Evolutionary conservation across 2,113 vertebrate species (phyloP), one percentile per base, ranked within the genome.

Genomic region (Empidonax alnorum): DNA sequence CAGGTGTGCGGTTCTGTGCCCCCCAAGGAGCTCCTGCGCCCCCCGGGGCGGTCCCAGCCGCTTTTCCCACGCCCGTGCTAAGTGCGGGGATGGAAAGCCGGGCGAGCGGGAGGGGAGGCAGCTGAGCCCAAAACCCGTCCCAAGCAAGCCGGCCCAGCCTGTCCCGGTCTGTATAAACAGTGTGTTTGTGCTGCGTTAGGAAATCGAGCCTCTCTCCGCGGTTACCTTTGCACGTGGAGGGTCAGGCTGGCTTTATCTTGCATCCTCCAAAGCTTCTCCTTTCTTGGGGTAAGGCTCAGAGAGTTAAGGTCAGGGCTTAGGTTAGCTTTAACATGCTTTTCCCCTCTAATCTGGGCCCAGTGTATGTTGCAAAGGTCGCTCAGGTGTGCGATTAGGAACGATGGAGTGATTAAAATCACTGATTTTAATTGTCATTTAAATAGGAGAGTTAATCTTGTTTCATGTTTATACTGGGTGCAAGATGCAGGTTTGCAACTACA

Each of bases 251-350:
- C 76, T 88, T 79, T 78, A 81, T 27, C n/a, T 22, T 62, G 28
- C 62, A 72, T 5, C 47, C 49, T 76, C 31, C 79, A 30, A 47
- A 89, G 89, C 85, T 30, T 31, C 71, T 49, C 20, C 69, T 86
- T 87, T 61, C 77, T 56, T 84, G 87, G 59, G 78, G 28, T 53
- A 22, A 17, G 53, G 74, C 82, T 53, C 2, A 63, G 77, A 15
- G 73, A 94, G 89, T n/a, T 96, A 42, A 90, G 89, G 78, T 89
- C 78, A 39, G 46, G 84, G 81, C 53, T 96, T 91, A 95, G 91
- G 84, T 75, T 93, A 62, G 89, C 77, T 96, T 95, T 95, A 97
- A 91, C 14, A 0, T 13, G 87, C 89, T 96, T 94, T 92, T 91
- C 80, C 46, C 65, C 69, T 27, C n/a, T 93, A 91, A 92, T 65